These are phyloP conservation scores for Halcyon leucocephala DNA, from an alignment of 2,797 vertebrate species.

Conservation along the genomic window DNA sequence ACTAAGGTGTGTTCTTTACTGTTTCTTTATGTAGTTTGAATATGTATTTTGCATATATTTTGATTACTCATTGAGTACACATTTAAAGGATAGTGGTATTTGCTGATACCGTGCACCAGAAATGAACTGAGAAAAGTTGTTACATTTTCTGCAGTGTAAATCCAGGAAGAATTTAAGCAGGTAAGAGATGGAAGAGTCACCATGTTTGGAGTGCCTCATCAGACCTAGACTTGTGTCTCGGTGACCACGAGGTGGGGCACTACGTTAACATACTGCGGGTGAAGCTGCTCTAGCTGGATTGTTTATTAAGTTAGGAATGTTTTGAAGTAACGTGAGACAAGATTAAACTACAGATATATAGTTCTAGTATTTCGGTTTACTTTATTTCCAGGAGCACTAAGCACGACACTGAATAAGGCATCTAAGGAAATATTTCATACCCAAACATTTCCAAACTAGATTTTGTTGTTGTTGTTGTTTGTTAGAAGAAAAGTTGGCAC, in stretches of 20 bases:
- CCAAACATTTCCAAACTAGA: background rate
- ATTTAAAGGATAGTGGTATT: background rate
- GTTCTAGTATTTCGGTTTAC: background rate
- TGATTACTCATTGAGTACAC: background rate
- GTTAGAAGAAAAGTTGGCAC: background rate
- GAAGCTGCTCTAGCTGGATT: background rate
- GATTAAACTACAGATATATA: accelerated
- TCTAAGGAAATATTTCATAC: background rate
- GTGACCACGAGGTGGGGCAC: constrained; percentile 70
- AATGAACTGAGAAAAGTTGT: accelerated
- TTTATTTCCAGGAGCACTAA: background rate
- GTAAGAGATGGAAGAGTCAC: background rate
- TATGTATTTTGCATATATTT: background rate
- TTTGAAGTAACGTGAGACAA: background rate
- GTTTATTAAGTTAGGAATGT: background rate
- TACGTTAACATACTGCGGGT: background rate
- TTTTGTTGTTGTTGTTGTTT: background rate
- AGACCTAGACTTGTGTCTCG: background rate
- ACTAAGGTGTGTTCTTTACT: background rate
- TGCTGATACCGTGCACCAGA: accelerated
- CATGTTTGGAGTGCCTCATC: background rate
- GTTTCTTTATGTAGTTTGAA: background rate
- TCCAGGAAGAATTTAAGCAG: accelerated
- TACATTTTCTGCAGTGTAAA: accelerated
- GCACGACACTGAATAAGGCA: background rate